Base-by-base conservation (phyloP, 1,140 invertebrate species). In the Drosophila aff. region DNA sequence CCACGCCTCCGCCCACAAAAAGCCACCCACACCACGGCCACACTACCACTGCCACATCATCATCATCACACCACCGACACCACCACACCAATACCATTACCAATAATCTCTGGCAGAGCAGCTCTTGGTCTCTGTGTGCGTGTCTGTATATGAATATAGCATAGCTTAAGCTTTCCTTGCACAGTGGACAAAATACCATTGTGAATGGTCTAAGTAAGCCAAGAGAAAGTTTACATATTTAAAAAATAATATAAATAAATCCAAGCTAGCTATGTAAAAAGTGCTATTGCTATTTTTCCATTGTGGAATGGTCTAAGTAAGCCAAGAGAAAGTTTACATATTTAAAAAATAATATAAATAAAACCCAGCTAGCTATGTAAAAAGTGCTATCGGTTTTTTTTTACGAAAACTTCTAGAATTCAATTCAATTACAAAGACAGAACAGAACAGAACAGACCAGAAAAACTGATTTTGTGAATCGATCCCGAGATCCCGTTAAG, bases 101-200 rank as follows among this genome's bases (percentile, higher is more conserved):
- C 67, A 69, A 63, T 61, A 63, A 57, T 57, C 71, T 79, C 77
- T 86, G 83, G 47, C 63, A 60, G 77, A 85, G 60, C 69, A 65
- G 60, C 73, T 80, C 68, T 73, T 46, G 57, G 76, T 47, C 60
- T 76, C 59, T 66, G 49, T 72, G 50, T 57, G 74, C 36, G 61
- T 62, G 73, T 69, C 78, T 58, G 86, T 55, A 86, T 87, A 53
- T 38, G 33, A 66, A 52, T 31, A 43, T 58, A 26, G 36, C 55
- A 43, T 65, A 62, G 63, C 81, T 82, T 82, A 91, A 86, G 82
- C 82, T 85, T 78, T 64, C 74, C 65, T 82, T 71, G 68, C 67
- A 85, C 82, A 46, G 74, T 85, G 82, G 68, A 28, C 7, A 2
- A 43, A 50, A 23, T 36, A 7, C 10, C 4, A 16, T 55, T 21